Conservation (phyloP, 2,113 vertebrate species). For the Hyaena hyaena region DNA sequence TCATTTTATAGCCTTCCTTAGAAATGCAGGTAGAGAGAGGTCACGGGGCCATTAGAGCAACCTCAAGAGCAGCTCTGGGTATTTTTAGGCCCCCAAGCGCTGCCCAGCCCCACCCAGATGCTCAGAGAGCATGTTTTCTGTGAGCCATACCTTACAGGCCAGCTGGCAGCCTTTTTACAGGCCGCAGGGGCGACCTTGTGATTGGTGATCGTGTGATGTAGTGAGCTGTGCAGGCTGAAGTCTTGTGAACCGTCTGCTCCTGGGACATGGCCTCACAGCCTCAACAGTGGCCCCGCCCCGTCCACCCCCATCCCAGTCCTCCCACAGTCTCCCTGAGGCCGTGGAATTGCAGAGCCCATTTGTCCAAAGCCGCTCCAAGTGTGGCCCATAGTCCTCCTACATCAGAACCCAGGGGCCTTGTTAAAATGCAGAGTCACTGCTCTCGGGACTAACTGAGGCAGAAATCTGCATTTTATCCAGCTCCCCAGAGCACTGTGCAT, state of each 20-base stretch:
- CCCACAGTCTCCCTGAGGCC: neutral
- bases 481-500: neutral
- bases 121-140: neutral
- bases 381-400: neutral
- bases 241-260: neutral
- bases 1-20: neutral
- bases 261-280: neutral
- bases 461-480: neutral
- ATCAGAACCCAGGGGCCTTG: neutral
- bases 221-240: neutral
- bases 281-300: neutral
- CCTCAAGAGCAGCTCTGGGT: neutral
- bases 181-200: neutral
- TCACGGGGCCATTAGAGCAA: neutral
- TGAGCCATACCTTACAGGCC: neutral
- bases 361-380: neutral
- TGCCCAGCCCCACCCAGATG: no score
- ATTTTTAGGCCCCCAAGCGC: neutral
- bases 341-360: neutral
- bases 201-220: neutral
- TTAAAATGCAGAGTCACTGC: neutral
- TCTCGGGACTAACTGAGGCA: neutral
- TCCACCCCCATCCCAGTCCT: neutral
- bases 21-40: neutral
- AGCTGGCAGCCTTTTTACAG: neutral